A percentile compares a stretch with the other conserved stretches of the same genome.
These are phyloP conservation scores for Pectinophora gossypiella DNA, from an alignment of 1,140 invertebrate species.

Conservation along the genomic window DNA sequence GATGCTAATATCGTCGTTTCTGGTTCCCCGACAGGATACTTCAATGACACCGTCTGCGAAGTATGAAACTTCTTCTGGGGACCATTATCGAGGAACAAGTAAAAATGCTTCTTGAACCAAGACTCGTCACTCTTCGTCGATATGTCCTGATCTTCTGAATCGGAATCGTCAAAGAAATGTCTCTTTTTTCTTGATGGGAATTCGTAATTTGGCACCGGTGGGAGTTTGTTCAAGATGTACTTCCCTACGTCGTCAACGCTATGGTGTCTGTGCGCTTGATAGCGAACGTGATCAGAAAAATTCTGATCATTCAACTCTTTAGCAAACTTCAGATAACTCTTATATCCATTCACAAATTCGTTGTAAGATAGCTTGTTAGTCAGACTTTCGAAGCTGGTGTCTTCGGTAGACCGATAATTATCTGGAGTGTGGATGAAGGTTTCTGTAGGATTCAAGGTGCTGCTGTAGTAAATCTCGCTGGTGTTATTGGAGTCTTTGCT, in stretches of 20 bases:
- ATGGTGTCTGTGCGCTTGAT: constrained; percentile 62
- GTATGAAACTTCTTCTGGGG: constrained; percentile 51
- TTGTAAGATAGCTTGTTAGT: constrained; percentile 50
- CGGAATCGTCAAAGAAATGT: constrained; percentile 41
- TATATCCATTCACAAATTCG: constrained; percentile 58
- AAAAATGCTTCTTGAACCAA: constrained; percentile 63
- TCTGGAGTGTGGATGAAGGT: too few relatives aligned
- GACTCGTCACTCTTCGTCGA: constrained; percentile 56
- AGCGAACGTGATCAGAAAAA: constrained; percentile 49
- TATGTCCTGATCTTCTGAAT: constrained; percentile 53
- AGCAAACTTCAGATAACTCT: constrained; percentile 58
- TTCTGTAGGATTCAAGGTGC: neutral
- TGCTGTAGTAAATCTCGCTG: neutral
- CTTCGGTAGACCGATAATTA: too few relatives aligned
- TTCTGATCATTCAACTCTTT: constrained; percentile 43
- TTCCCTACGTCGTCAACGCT: constrained; percentile 66
- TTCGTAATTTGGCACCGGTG: constrained; percentile 21
- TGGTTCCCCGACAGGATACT: too few relatives aligned
- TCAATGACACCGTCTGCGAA: constrained; percentile 38
- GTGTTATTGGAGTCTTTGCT: neutral
- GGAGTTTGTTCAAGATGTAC: constrained; percentile 54
- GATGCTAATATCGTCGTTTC: too few relatives aligned
- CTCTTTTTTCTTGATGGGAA: constrained; percentile 17
- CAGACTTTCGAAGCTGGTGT: constrained; percentile 36
- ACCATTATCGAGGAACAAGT: constrained; percentile 47